These are phyloP conservation scores for Chiropotes sagulatus DNA, from an alignment of 2,797 vertebrate genomes.

Conservation along the genomic window DNA sequence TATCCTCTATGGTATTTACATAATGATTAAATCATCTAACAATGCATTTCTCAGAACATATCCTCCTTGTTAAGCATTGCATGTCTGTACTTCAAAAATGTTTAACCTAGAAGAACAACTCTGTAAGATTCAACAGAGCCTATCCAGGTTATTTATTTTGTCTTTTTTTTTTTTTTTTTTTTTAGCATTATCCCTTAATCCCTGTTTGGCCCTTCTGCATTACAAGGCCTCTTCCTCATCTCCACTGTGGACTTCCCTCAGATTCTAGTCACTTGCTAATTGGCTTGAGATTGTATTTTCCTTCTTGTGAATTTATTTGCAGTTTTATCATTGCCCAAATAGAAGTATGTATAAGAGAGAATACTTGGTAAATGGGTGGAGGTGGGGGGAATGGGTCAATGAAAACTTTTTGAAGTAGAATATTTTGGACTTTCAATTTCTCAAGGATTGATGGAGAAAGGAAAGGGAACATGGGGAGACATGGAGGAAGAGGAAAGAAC, in stretches of 20 bases:
- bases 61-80: not conserved
- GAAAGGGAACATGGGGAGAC: not conserved
- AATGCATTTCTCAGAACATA: not conserved
- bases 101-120: not conserved
- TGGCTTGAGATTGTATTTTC: not conserved
- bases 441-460: not conserved
- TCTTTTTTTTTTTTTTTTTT: constrained; percentile 6
- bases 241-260: not conserved
- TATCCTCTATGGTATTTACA: not conserved
- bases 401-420: not conserved
- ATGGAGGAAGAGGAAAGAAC: not conserved
- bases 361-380: not conserved
- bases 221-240: not conserved
- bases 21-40: not conserved
- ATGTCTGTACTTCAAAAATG: not conserved
- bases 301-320: not conserved
- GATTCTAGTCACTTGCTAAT: not conserved
- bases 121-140: not conserved
- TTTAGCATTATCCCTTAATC: not conserved
- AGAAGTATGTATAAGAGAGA: not conserved
- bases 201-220: not conserved
- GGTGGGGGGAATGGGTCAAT: not conserved
- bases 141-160: not conserved
- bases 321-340: not conserved
- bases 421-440: not conserved